A percentile compares a stretch with the other conserved stretches of the same genome.
These are phyloP conservation scores for Zoroaster sp. DNA, from an alignment of 53 echinoderm and acorn worm genomes.

Conservation along the genomic window DNA sequence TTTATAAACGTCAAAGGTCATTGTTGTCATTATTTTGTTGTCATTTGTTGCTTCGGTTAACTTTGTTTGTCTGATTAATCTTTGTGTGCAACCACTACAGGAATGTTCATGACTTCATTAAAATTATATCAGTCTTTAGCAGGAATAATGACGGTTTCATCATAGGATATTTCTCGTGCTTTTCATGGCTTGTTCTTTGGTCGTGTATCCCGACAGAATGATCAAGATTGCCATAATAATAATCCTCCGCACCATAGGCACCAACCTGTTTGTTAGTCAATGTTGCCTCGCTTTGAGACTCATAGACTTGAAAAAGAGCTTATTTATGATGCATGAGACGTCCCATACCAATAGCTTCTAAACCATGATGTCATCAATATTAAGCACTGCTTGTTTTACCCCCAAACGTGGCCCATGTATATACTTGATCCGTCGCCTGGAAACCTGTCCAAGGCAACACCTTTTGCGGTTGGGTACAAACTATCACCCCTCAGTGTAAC, in stretches of 20 bases:
- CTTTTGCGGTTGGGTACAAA: neutral
- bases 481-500: no score
- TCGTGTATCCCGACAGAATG: neutral
- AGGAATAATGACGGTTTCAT: no score
- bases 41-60: no score
- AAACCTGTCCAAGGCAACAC: neutral
- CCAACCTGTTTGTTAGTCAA: neutral
- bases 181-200: no score
- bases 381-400: conserved; percentile 16
- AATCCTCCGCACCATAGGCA: neutral
- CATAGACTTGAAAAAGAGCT: neutral
- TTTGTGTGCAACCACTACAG: no score
- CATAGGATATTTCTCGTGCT: no score
- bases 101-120: no score
- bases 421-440: neutral
- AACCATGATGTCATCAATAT: neutral
- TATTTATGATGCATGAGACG: neutral
- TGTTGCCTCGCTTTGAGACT: neutral
- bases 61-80: no score
- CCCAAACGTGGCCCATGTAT: conserved; percentile 1
- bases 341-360: neutral
- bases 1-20: no score
- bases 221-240: no score
- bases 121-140: no score
- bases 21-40: no score